A percentile compares a stretch with the other conserved stretches of the same genome.
Evolutionary conservation across 2,113 vertebrate genomes (phyloP).

Genomic region (Rattus rattus): DNA sequence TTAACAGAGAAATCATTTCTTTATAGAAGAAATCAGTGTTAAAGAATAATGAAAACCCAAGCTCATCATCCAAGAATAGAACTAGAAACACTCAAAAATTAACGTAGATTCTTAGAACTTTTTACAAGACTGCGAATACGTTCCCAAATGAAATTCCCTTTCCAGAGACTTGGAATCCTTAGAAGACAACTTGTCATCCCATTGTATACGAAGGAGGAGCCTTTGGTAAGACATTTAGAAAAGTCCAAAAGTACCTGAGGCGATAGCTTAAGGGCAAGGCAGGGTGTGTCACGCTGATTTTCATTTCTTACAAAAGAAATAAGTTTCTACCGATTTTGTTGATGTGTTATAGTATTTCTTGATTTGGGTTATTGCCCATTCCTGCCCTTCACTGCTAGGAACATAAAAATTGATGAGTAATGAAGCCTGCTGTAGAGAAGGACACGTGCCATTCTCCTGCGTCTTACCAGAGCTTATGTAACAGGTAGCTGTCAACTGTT

Average conservation of each 20-base stretch:
- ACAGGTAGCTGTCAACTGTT: not conserved
- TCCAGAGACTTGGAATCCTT: slow-evolving; percentile 65
- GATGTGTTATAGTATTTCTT: slow-evolving; percentile 71
- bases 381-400: slow-evolving; percentile 64
- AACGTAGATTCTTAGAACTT: slow-evolving; percentile 84
- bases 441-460: slow-evolving; percentile 48
- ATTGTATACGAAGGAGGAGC: slow-evolving; percentile 63
- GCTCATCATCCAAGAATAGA: slow-evolving; percentile 86
- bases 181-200: slow-evolving; percentile 67
- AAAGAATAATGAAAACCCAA: slow-evolving; percentile 85
- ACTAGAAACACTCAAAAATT: slow-evolving; percentile 86
- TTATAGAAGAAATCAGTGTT: slow-evolving; percentile 81
- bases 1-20: slow-evolving; percentile 84
- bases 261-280: not conserved
- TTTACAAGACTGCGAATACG: slow-evolving; percentile 83
- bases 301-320: not conserved
- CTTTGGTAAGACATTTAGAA: not conserved
- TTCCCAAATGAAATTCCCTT: slow-evolving; percentile 78
- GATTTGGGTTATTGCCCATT: slow-evolving; percentile 65
- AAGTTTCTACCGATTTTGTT: not conserved
- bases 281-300: not conserved
- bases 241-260: slow-evolving; percentile 19
- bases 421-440: slow-evolving; percentile 51
- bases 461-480: slow-evolving; percentile 3
- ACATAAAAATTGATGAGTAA: slow-evolving; percentile 39